Conservation (phyloP, 2,888 invertebrate genomes). For the Xanthia icteritia region DNA sequence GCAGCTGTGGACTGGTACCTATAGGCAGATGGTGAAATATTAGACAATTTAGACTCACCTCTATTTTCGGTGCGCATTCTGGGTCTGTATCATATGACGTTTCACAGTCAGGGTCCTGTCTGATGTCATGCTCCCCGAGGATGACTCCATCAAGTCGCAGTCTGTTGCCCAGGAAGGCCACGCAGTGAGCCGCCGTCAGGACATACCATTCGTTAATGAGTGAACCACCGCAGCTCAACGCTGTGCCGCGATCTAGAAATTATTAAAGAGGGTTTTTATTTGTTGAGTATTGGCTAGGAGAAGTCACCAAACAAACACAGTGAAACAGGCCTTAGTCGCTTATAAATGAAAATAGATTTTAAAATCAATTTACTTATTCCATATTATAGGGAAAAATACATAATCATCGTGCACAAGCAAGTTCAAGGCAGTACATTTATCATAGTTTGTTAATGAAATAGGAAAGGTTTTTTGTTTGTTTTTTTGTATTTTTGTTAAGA, state of each 20-base stretch:
- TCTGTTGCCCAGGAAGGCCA: slow-evolving; percentile 85
- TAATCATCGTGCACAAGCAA: background rate
- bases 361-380: background rate
- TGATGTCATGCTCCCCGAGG: slow-evolving; percentile 91
- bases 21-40: background rate
- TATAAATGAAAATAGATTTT: background rate
- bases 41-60: slow-evolving; percentile 66
- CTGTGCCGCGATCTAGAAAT: slow-evolving; percentile 73
- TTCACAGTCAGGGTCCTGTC: slow-evolving; percentile 84
- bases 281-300: background rate
- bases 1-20: background rate
- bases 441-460: too few relatives aligned
- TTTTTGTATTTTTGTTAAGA: too few relatives aligned
- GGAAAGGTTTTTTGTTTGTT: too few relatives aligned
- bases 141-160: slow-evolving; percentile 86
- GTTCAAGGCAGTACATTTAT: too few relatives aligned
- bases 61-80: slow-evolving; percentile 76
- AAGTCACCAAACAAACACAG: background rate
- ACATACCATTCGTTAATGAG: slow-evolving; percentile 89
- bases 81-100: slow-evolving; percentile 75
- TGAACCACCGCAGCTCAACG: slow-evolving; percentile 88
- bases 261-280: background rate
- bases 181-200: slow-evolving; percentile 91
- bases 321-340: background rate
- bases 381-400: background rate